These are phyloP conservation scores for Hedychridium roseum DNA, from an alignment of 2,888 invertebrate species.

Conservation along the genomic window DNA sequence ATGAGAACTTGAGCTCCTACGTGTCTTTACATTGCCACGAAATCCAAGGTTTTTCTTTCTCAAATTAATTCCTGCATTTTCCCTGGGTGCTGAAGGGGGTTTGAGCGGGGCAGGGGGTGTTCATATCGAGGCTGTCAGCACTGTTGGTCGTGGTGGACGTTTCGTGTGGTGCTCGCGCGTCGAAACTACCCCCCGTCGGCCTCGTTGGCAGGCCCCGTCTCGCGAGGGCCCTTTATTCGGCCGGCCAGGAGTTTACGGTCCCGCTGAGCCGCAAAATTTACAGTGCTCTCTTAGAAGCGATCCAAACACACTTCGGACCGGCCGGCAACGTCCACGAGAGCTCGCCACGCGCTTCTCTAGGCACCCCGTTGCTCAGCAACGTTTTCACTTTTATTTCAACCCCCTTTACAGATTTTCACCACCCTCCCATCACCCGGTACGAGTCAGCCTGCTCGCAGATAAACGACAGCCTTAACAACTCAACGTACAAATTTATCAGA, in stretches of 20 bases:
- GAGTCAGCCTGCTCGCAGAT: too few species aligned
- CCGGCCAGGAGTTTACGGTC: conserved; percentile 35
- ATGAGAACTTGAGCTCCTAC: too few species aligned
- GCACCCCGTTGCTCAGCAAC: not conserved
- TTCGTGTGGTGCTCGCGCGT: conserved; percentile 20
- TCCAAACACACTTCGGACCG: conserved; percentile 46
- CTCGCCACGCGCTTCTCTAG: conserved; percentile 32
- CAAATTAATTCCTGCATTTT: too few species aligned
- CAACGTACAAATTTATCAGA: too few species aligned
- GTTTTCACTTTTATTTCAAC: not conserved
- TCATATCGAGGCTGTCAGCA: too few species aligned
- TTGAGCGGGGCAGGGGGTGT: too few species aligned
- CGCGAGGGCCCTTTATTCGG: conserved; percentile 30
- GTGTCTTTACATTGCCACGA: too few species aligned
- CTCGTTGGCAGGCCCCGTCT: conserved; percentile 27
- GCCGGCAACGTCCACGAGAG: conserved; percentile 13
- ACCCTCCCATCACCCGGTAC: not conserved
- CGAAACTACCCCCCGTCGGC: conserved; percentile 20
- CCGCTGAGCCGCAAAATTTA: conserved; percentile 53
- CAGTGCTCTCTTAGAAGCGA: conserved; percentile 43
- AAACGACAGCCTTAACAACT: too few species aligned
- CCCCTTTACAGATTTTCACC: not conserved
- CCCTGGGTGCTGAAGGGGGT: too few species aligned
- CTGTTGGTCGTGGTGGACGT: too few species aligned
- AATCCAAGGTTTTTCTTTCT: too few species aligned